These are phyloP conservation scores for Scatophagus argus DNA, from an alignment of 2,113 vertebrate species.

Conservation along the genomic window DNA sequence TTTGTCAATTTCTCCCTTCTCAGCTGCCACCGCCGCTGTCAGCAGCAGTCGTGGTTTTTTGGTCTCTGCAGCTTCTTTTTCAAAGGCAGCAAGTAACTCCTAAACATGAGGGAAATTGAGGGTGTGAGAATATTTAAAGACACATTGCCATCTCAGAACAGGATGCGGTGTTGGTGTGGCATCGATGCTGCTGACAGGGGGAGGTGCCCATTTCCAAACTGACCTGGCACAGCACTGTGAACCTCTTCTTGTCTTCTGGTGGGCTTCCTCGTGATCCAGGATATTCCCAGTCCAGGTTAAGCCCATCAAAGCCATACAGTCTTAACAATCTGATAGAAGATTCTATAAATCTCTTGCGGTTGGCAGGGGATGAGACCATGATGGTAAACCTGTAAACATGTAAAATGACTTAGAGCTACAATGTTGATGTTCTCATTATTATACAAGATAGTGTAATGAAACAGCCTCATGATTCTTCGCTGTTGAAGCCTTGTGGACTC, in stretches of 20 bases:
- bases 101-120: conserved; percentile 53
- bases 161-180: not conserved
- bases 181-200: not conserved
- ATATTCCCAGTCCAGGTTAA: conserved; percentile 84
- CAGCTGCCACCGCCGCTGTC: conserved; percentile 83
- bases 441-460: not conserved
- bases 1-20: conserved; percentile 70
- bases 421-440: not conserved
- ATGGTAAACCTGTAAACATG: conserved; percentile 42
- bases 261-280: conserved; percentile 78
- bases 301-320: conserved; percentile 81
- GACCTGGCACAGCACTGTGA: conserved; percentile 81
- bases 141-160: not conserved
- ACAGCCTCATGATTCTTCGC: conserved; percentile 63
- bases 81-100: conserved; percentile 83
- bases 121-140: not conserved
- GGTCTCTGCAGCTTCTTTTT: conserved; percentile 72
- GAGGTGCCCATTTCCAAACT: conserved; percentile 19
- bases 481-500: conserved; percentile 37
- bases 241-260: conserved; percentile 80
- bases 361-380: conserved; percentile 68
- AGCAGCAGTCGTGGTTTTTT: conserved; percentile 74
- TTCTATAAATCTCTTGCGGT: conserved; percentile 78
- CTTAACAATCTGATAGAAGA: conserved; percentile 79
- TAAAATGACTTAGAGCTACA: not conserved